These are phyloP conservation scores for Mesoclemmys tuberculata DNA, from an alignment of 2,113 vertebrate genomes.

Conservation along the genomic window DNA sequence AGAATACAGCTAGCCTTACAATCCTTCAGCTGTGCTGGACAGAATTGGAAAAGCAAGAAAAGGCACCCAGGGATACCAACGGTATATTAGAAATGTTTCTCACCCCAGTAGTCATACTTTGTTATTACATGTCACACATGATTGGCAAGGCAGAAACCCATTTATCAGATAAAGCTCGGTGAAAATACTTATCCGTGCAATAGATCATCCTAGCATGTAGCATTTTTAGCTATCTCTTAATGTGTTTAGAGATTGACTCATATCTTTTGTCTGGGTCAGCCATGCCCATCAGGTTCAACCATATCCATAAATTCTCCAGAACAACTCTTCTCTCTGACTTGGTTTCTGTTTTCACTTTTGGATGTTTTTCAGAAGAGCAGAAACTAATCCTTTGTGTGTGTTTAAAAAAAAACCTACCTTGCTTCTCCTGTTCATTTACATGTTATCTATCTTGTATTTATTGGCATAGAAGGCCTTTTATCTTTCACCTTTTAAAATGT, in stretches of 20 bases:
- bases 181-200: not conserved
- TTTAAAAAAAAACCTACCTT: not conserved
- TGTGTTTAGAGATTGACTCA: not conserved
- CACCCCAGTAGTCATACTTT: not conserved
- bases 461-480: not conserved
- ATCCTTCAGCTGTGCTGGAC: not conserved
- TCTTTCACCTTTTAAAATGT: not conserved
- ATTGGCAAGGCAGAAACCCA: not conserved
- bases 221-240: not conserved
- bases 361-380: not conserved
- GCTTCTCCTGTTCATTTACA: not conserved
- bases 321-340: not conserved
- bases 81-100: not conserved
- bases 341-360: not conserved
- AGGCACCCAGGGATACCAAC: not conserved
- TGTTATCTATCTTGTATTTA: not conserved
- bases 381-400: not conserved
- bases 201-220: not conserved
- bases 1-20: not conserved
- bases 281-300: not conserved
- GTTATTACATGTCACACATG: not conserved
- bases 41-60: not conserved
- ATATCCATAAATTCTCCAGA: not conserved
- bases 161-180: not conserved
- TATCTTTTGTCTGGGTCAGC: not conserved